These are phyloP conservation scores for Abrostola tripartita DNA, from an alignment of 2,888 invertebrate genomes.

Conservation along the genomic window DNA sequence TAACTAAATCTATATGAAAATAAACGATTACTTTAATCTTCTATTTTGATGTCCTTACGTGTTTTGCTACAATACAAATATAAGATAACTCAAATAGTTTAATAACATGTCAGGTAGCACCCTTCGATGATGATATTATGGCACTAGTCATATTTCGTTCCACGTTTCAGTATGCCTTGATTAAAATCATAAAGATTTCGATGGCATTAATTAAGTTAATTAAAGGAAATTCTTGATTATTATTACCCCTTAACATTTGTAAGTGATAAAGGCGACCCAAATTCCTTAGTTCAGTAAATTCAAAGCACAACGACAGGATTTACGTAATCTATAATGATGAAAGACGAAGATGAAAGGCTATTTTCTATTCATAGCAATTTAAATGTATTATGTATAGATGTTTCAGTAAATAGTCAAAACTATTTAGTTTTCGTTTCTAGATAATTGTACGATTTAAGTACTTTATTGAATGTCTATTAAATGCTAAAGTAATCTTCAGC, in stretches of 20 bases:
- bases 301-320: constrained; percentile 13
- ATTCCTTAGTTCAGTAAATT: constrained; percentile 33
- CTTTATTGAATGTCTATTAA: too few relatives aligned
- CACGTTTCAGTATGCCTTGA: constrained; percentile 41
- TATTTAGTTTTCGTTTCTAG: not conserved
- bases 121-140: not conserved
- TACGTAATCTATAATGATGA: constrained; percentile 23
- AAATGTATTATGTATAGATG: not conserved
- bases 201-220: constrained; percentile 43
- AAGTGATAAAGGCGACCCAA: constrained; percentile 29
- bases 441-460: not conserved
- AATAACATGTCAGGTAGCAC: not conserved
- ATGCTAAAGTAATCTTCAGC: too few relatives aligned
- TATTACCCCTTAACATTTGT: constrained; percentile 21
- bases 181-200: constrained; percentile 43
- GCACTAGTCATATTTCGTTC: constrained; percentile 32
- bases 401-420: not conserved
- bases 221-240: constrained; percentile 50
- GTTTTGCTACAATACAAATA: too few relatives aligned
- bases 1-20: too few relatives aligned
- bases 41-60: too few relatives aligned
- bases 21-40: too few relatives aligned
- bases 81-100: too few relatives aligned
- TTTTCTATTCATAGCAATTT: constrained; percentile 45
- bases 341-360: constrained; percentile 28